These are phyloP conservation scores for Ips typographus DNA, from an alignment of 1,140 invertebrate genomes.

Conservation along the genomic window DNA sequence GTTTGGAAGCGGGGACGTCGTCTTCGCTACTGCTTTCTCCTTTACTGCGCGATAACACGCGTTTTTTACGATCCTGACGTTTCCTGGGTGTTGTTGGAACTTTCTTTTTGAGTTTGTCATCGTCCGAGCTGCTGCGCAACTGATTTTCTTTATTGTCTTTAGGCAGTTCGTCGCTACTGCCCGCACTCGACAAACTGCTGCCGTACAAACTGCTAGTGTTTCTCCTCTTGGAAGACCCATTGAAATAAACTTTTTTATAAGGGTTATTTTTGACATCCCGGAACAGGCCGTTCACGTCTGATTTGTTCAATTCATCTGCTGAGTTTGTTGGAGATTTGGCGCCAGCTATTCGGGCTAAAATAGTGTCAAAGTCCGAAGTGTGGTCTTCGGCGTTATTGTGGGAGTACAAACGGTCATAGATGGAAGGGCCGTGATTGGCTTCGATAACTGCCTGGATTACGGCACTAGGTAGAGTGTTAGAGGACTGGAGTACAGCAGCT, in stretches of 20 bases:
- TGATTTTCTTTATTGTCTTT: slow-evolving; percentile 52
- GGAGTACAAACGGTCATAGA: slow-evolving; percentile 84
- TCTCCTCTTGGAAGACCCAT: slow-evolving; percentile 68
- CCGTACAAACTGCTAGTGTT: slow-evolving; percentile 61
- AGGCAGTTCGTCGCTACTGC: slow-evolving; percentile 59
- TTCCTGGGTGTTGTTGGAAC: slow-evolving; percentile 33
- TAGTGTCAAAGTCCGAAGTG: slow-evolving; percentile 68
- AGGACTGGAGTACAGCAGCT: slow-evolving; percentile 62
- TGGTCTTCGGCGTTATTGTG: slow-evolving; percentile 67
- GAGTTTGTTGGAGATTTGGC: slow-evolving; percentile 57
- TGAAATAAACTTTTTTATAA: slow-evolving; percentile 74
- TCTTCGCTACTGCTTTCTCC: slow-evolving; percentile 63
- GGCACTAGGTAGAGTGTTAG: slow-evolving; percentile 57
- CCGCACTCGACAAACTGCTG: slow-evolving; percentile 66
- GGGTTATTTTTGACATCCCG: slow-evolving; percentile 64
- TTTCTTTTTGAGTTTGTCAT: slow-evolving; percentile 49
- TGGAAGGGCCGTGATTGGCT: slow-evolving; percentile 85
- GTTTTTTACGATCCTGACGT: slow-evolving; percentile 38
- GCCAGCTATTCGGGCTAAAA: slow-evolving; percentile 71
- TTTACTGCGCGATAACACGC: slow-evolving; percentile 50
- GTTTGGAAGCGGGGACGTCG: slow-evolving; percentile 51
- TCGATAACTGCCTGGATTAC: slow-evolving; percentile 75
- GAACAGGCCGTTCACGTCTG: slow-evolving; percentile 67
- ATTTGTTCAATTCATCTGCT: slow-evolving; percentile 65
- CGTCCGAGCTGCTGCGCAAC: slow-evolving; percentile 44